A percentile compares a stretch with the other conserved stretches of the same genome.
phyloP scores from a whole-genome alignment of 2,888 invertebrate genomes.

The Vannuccia rotundouncinata region DNA sequence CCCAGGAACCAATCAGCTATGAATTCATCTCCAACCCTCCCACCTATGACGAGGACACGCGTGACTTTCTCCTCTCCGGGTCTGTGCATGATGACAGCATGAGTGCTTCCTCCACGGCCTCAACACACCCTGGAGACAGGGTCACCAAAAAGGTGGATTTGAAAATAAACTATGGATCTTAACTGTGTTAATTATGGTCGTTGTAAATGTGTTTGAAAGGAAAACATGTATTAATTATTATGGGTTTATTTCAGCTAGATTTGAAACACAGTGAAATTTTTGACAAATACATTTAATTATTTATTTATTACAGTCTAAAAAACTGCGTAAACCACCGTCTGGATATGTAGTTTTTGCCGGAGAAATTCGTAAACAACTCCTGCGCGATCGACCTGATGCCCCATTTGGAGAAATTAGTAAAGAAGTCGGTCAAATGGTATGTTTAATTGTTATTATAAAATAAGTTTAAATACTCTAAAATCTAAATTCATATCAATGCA shows the following conservation, averaged over 20 bases:
- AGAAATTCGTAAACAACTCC: conserved; percentile 83
- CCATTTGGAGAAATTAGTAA: conserved; percentile 79
- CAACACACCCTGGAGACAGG: background rate
- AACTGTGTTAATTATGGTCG: too few species aligned
- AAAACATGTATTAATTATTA: too few species aligned
- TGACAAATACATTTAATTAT: background rate
- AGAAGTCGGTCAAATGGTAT: conserved; percentile 67
- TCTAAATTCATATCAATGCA: too few species aligned
- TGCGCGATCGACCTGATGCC: conserved; percentile 84
- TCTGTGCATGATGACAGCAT: conserved; percentile 60
- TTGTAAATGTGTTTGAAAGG: too few species aligned
- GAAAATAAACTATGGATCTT: background rate
- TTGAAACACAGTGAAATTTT: too few species aligned
- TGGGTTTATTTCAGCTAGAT: too few species aligned
- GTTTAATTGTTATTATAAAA: conserved; percentile 1
- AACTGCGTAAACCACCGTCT: conserved; percentile 60
- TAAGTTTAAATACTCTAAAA: background rate
- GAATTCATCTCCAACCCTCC: conserved; percentile 29
- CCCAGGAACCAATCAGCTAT: conserved; percentile 42
- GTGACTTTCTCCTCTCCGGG: conserved; percentile 73
- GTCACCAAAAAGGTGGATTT: background rate
- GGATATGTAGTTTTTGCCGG: conserved; percentile 96
- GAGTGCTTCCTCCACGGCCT: conserved; percentile 37
- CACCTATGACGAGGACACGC: conserved; percentile 56
- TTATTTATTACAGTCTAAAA: conserved; percentile 37